Conservation (phyloP, 2,888 invertebrate species). For the Caenorhabditis plicata region DNA sequence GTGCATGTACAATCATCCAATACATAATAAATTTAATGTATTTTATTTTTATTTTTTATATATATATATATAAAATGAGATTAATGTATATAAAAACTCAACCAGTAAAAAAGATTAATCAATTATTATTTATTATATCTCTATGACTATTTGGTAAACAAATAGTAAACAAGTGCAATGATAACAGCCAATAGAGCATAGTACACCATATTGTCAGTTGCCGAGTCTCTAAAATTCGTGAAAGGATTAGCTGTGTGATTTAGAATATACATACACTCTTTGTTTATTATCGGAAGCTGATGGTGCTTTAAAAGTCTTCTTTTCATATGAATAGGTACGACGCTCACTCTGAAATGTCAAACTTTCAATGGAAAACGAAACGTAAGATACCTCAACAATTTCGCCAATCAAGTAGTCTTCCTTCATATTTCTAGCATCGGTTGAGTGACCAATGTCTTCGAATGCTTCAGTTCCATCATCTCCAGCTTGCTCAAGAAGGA, state of each 20-base stretch:
- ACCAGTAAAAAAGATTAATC: too few species aligned
- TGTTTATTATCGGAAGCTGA: slow-evolving; percentile 35
- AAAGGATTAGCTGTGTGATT: background rate
- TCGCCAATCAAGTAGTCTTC: slow-evolving; percentile 62
- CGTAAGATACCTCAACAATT: slow-evolving; percentile 35
- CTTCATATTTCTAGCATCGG: slow-evolving; percentile 63
- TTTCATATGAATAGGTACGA: slow-evolving; percentile 60
- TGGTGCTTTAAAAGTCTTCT: slow-evolving; percentile 43
- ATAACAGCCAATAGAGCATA: slow-evolving; percentile 50
- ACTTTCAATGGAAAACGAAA: background rate
- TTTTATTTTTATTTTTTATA: too few species aligned
- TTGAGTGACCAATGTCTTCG: slow-evolving; percentile 65
- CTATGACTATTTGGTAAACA: too few species aligned
- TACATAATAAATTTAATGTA: too few species aligned
- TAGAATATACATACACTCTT: slow-evolving; percentile 21
- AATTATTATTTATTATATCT: too few species aligned
- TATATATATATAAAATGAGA: too few species aligned
- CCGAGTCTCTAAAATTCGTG: slow-evolving; percentile 10
- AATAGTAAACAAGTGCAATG: slow-evolving; percentile 57
- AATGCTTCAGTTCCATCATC: slow-evolving; percentile 64
- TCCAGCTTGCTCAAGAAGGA: slow-evolving; percentile 64
- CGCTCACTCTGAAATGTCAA: slow-evolving; percentile 45
- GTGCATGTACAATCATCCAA: slow-evolving; percentile 2
- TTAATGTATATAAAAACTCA: too few species aligned
- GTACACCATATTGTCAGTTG: slow-evolving; percentile 25